Evolutionary conservation across 2,797 vertebrate species (phyloP).

Genomic region (Sorex maritimensis): DNA sequence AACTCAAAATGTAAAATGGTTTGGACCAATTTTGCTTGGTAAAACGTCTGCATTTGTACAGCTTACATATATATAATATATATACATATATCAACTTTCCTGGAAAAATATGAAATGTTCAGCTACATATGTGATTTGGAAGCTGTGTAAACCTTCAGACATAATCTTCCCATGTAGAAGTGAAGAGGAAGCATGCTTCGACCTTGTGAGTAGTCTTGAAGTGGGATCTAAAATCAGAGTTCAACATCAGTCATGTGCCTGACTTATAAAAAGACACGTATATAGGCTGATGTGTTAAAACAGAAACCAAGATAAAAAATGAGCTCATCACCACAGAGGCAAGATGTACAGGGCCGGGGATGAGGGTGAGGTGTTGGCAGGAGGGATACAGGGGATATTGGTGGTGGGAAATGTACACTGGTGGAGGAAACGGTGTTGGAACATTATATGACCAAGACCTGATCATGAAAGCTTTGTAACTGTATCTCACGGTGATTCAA

Average conservation of each 20-base stretch:
- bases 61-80: neutral
- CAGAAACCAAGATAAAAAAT: constrained; percentile 39
- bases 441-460: too few relatives aligned
- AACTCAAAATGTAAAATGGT: neutral
- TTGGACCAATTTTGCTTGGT: neutral
- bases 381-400: too few relatives aligned
- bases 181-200: neutral
- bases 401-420: too few relatives aligned
- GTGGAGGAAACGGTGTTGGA: too few relatives aligned
- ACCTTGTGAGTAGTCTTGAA: neutral
- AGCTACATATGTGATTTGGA: constrained; percentile 26
- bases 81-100: neutral
- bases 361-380: too few relatives aligned
- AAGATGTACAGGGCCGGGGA: too few relatives aligned
- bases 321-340: too few relatives aligned
- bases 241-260: neutral
- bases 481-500: too few relatives aligned
- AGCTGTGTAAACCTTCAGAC: neutral
- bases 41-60: constrained; percentile 24
- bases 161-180: neutral
- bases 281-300: neutral
- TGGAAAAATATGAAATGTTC: neutral
- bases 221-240: neutral
- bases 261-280: neutral
- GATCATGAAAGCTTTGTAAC: too few relatives aligned